These are phyloP conservation scores for Pseudoips prasinana DNA, from an alignment of 2,888 invertebrate species.

Conservation along the genomic window DNA sequence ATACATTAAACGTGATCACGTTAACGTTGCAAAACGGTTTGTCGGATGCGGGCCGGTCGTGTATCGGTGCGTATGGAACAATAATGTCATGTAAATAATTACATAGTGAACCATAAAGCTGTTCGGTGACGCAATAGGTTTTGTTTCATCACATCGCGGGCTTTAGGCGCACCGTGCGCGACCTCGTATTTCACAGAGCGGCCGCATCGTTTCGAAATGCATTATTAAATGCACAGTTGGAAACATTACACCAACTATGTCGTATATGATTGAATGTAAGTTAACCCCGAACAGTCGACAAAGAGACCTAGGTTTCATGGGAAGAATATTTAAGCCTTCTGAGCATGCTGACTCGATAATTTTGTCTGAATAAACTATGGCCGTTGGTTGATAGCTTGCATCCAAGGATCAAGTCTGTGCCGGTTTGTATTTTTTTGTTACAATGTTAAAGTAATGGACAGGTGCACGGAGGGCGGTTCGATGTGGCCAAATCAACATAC, in stretches of 20 bases:
- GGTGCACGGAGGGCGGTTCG: slow-evolving; percentile 53
- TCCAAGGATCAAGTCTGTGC: slow-evolving; percentile 4
- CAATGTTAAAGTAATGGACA: slow-evolving; percentile 53
- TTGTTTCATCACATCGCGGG: slow-evolving; percentile 72
- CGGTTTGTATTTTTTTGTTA: slow-evolving; percentile 20
- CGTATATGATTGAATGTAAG: slow-evolving; percentile 59
- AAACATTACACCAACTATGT: slow-evolving; percentile 53
- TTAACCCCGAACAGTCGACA: slow-evolving; percentile 40
- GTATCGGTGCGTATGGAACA: slow-evolving; percentile 48
- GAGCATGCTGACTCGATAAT: slow-evolving; percentile 11
- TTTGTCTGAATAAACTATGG: too few species aligned
- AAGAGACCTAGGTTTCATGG: slow-evolving; percentile 40
- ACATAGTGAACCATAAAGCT: slow-evolving; percentile 70
- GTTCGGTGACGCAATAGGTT: slow-evolving; percentile 73
- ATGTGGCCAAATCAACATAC: slow-evolving; percentile 48
- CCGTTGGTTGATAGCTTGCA: too few species aligned
- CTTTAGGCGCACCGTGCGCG: slow-evolving; percentile 70
- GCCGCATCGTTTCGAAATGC: slow-evolving; percentile 80
- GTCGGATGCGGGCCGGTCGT: slow-evolving; percentile 26
- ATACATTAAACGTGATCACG: slow-evolving; percentile 36
- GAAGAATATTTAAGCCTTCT: slow-evolving; percentile 34
- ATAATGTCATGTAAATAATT: slow-evolving; percentile 77
- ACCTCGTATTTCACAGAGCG: slow-evolving; percentile 75
- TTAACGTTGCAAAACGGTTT: slow-evolving; percentile 47
- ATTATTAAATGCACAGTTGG: slow-evolving; percentile 75